phyloP scores from a whole-genome alignment of 2,113 vertebrate species.

The Zosterops hypoxanthus region DNA sequence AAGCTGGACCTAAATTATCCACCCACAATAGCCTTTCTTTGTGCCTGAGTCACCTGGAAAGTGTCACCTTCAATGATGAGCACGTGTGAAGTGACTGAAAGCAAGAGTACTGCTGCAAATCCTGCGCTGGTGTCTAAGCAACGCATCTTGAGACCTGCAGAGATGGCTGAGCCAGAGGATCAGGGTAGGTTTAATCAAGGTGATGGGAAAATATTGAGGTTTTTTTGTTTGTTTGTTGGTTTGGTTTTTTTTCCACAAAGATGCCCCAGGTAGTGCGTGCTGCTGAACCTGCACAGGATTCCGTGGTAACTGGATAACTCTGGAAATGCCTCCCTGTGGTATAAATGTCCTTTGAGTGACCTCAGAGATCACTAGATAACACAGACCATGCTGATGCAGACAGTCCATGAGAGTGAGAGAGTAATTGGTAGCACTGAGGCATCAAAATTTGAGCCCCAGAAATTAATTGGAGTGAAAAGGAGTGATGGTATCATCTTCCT shows the following conservation, averaged over 20 bases:
- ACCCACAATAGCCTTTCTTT: conserved; percentile 3
- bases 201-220: not conserved
- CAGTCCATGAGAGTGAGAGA: not conserved
- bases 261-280: not conserved
- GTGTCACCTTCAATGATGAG: conserved; percentile 10
- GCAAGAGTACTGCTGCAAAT: not conserved
- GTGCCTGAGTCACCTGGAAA: conserved; percentile 38
- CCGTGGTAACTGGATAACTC: not conserved
- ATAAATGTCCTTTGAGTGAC: conserved; percentile 26
- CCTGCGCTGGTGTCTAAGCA: not conserved
- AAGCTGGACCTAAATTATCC: conserved; percentile 19
- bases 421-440: conserved; percentile 19
- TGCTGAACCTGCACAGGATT: not conserved
- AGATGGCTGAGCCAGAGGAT: not conserved
- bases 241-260: not conserved
- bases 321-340: not conserved
- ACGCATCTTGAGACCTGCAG: not conserved
- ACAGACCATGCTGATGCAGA: conserved; percentile 8
- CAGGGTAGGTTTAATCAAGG: not conserved
- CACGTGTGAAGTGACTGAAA: not conserved
- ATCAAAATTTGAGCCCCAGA: conserved; percentile 17
- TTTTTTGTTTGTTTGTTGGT: too few species aligned
- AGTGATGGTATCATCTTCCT: not conserved
- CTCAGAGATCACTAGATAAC: conserved; percentile 28
- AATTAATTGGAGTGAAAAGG: not conserved